These are phyloP conservation scores for Holacanthella duospinosa DNA, from an alignment of 2,888 invertebrate species.

Conservation along the genomic window DNA sequence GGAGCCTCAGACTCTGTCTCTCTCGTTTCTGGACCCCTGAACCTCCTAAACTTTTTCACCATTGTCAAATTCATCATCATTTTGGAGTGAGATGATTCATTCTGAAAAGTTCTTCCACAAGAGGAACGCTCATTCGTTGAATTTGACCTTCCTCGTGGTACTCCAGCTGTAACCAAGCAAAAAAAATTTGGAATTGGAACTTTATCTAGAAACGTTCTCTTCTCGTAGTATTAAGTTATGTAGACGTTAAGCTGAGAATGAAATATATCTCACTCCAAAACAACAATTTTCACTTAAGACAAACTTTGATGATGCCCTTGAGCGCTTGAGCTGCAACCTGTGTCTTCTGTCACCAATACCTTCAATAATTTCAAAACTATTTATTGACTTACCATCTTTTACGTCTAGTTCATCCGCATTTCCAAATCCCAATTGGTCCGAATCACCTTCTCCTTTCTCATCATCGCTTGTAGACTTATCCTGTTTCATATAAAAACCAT, in stretches of 20 bases:
- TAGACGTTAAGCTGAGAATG: conserved; percentile 14
- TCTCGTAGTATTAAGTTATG: no score
- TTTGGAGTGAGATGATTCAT: background rate
- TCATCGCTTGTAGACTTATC: conserved; percentile 37
- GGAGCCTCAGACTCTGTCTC: background rate
- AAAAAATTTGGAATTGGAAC: background rate
- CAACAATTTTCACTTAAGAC: no score
- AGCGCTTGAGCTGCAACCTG: no score
- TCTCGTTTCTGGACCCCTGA: no score
- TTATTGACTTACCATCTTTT: conserved; percentile 38
- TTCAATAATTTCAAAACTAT: no score
- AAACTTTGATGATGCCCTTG: no score
- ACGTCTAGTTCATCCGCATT: conserved; percentile 36
- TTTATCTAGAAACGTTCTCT: background rate
- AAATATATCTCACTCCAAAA: conserved; percentile 2
- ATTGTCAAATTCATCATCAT: background rate
- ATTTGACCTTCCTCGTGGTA: conserved; percentile 29
- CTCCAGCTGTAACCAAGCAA: conserved; percentile 32
- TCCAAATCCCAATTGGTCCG: conserved; percentile 31
- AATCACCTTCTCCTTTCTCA: conserved; percentile 33
- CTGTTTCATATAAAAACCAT: conserved; percentile 12
- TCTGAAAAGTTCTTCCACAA: background rate
- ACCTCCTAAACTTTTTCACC: background rate
- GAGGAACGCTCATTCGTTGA: conserved; percentile 5
- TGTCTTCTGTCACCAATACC: no score